Evolutionary conservation across 2,113 vertebrate species (phyloP), one percentile per base, ranked within the genome.

Genomic region (Semnornis frantzii): DNA sequence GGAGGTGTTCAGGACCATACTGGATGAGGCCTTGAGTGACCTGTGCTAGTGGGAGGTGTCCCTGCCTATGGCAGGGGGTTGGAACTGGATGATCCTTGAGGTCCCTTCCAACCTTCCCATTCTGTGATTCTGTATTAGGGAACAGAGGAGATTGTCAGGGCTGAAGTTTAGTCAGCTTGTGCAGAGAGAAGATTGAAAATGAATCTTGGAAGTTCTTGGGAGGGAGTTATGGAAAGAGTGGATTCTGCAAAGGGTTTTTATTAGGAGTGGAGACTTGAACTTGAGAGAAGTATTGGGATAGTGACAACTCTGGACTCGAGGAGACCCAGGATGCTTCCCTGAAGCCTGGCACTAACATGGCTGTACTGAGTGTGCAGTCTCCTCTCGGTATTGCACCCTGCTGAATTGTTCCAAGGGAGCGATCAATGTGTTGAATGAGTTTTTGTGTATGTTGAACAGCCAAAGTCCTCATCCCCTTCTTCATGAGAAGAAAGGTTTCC

Each of bases 281-380:
- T 16, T 9, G 5, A 16, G 60, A 31, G n/a, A 21, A 42, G 33
- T 7, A 2, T 1, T 27, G 52, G 25, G 44, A 3, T 11, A 18
- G 28, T 4, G 57, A 24, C 31, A 20, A 25, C 21, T 23, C 10
- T 70, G 16, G 33, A 7, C n/a, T 46, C 20, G 7, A 14, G 75
- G 57, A 42, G 28, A 7, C 9, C 8, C 5, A 2, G 1, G 0
- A 23, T 19, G 55, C 27, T 44, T 8, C 21, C 4, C 8, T 15
- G 52, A 20, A 34, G 5, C 30, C 17, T 16, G 28, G 7, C 10
- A 1, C 24, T 4, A 4, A 3, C 37, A 18, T 57, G 0, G 0
- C 27, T 11, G 39, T 3, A 28, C 13, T 46, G 55, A 25, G n/a
- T 19, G 23, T 12, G 33, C 1, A 0, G 11, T n/a, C 30, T 31